These are phyloP conservation scores for Eristalinus aeneus DNA, from an alignment of 2,888 invertebrate genomes.

Conservation along the genomic window DNA sequence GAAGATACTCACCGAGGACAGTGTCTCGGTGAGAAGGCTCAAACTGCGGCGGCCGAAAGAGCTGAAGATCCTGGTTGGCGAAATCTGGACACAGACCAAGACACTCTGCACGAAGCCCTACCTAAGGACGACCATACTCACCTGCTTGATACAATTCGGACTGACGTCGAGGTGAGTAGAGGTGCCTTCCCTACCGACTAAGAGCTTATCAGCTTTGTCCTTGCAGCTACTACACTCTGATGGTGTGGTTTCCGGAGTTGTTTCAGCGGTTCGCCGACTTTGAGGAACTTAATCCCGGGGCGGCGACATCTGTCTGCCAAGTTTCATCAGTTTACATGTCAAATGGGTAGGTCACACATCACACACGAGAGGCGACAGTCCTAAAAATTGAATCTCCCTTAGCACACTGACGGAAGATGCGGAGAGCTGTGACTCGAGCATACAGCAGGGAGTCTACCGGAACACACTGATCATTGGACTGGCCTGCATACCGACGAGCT, in stretches of 20 bases:
- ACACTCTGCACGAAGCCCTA: slow-evolving; percentile 88
- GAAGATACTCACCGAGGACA: slow-evolving; percentile 76
- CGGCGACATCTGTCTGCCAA: slow-evolving; percentile 88
- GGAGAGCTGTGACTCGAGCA: slow-evolving; percentile 82
- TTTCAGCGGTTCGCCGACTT: slow-evolving; percentile 91
- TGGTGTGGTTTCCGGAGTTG: slow-evolving; percentile 96
- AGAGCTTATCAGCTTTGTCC: not conserved
- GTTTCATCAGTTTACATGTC: slow-evolving; percentile 85
- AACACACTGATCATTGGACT: slow-evolving; percentile 90
- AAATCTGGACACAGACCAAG: slow-evolving; percentile 89
- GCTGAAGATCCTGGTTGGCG: slow-evolving; percentile 85
- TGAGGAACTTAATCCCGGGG: slow-evolving; percentile 85
- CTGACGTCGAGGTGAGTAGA: slow-evolving; percentile 85
- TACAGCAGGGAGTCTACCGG: slow-evolving; percentile 86
- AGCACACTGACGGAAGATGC: slow-evolving; percentile 8
- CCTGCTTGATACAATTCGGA: slow-evolving; percentile 92
- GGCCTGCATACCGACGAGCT: slow-evolving; percentile 90
- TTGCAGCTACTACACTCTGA: slow-evolving; percentile 91
- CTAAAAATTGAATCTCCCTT: not conserved
- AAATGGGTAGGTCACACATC: slow-evolving; percentile 72
- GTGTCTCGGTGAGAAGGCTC: slow-evolving; percentile 84
- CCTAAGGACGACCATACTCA: slow-evolving; percentile 87
- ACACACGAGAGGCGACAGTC: no score
- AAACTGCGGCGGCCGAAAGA: slow-evolving; percentile 88
- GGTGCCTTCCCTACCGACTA: not conserved